Evolutionary conservation across 2,888 invertebrate genomes (phyloP).

Genomic region (Trichogramma evanescens): DNA sequence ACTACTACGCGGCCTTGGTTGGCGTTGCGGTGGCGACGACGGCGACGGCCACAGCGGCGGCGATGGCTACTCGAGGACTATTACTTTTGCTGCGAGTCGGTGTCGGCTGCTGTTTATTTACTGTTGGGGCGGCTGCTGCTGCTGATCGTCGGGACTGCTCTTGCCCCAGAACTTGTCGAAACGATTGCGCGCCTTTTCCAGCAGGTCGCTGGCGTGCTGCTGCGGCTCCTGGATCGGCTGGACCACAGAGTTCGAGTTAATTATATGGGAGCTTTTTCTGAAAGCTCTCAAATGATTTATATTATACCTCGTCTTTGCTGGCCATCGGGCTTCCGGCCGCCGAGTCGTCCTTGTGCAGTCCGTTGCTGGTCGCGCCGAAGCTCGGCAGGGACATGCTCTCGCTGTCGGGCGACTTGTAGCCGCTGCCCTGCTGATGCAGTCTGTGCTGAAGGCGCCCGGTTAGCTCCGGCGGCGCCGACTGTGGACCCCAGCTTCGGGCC

Average conservation of each 20-base stretch:
- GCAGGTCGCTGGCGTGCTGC: conserved; percentile 63
- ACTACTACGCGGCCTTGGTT: no score
- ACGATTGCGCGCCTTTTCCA: conserved; percentile 74
- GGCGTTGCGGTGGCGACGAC: no score
- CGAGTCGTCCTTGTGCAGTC: conserved; percentile 33
- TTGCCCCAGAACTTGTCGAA: conserved; percentile 82
- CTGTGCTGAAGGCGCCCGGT: conserved; percentile 42
- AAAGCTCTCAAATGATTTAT: background rate
- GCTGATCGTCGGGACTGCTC: conserved; percentile 23
- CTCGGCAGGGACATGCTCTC: conserved; percentile 45
- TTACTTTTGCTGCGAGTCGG: no score
- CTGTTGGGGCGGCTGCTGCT: no score
- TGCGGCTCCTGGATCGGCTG: conserved; percentile 31
- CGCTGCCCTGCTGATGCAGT: conserved; percentile 38
- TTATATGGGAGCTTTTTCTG: background rate
- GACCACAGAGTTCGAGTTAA: background rate
- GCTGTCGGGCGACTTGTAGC: conserved; percentile 45
- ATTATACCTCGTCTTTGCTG: conserved; percentile 27
- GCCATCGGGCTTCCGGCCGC: conserved; percentile 42
- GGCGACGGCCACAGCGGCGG: no score
- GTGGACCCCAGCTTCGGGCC: conserved; percentile 70
- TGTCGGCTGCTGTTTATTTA: no score
- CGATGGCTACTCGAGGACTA: no score
- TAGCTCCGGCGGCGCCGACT: conserved; percentile 62
- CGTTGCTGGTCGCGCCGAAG: conserved; percentile 39